Base-by-base conservation (phyloP, 2,113 vertebrate genomes). In the Nycticebus coucang region DNA sequence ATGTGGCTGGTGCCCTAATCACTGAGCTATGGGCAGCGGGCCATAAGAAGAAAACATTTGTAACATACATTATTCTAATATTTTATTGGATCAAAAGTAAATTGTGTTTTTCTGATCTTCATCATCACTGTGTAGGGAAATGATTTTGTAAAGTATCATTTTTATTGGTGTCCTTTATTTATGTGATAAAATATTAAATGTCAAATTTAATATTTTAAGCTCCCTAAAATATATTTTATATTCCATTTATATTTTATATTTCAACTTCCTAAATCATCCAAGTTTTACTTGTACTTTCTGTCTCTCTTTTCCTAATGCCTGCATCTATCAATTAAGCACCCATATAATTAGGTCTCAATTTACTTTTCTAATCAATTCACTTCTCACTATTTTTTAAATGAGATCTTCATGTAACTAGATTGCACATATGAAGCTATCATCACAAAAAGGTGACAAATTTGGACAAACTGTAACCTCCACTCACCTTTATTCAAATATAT, bases 111-210 rank as follows among this genome's bases (percentile, higher is more conserved):
- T 85, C 33, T 75, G 59, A 41, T 74, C 24, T 26, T 82, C 24
- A 84, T 60, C 71, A 55, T 85, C 8, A 35, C 4, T 74, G 3
- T 50, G 22, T 41, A 10, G 0, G 87, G 41, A 90, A 64, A 50
- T n/a, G 1, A 94, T 57, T 92, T 87, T 60, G 33, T 37, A 45
- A 57, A 89, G 3, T 59, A 26, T 72, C 30, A 55, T 35, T 10
- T 97, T 72, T 86, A 50, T 96, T 97, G 84, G 75, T 85, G 28
- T 62, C 35, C 64, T 85, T 97, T 84, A 91, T 88, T 97, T 71
- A 95, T 33, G 15, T 95, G 93, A 91, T 95, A 90, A 98, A 98
- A 24, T 19, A 53, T 30, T 93, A 12, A 93, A 86, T 96, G 97
- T 41, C 85, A 97, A 96, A 90, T 28, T 50, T 41, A 41, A 41